Evolutionary conservation across 2,888 invertebrate species (phyloP), one percentile per base, ranked within the genome.

Genomic region (Ichneumoninae sp.): DNA sequence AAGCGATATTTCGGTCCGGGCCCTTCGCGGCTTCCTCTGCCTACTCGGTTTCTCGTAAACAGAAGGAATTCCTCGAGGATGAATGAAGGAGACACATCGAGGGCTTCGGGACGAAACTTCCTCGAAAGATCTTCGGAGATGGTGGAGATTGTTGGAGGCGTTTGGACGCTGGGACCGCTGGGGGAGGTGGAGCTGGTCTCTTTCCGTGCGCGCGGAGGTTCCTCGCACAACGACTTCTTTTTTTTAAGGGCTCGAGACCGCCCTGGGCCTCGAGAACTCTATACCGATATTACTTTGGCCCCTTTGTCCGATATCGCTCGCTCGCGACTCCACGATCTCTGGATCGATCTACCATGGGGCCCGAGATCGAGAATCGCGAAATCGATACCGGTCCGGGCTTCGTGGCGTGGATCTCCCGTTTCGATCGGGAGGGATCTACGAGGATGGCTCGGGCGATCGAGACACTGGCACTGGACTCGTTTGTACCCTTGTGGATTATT

Each of bases 21-120:
- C 30, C 4, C 30, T 5, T 5, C 30, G 30, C 87, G 89, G 89
- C 89, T 88, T 89, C 88, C 84, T 88, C 83, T 89, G 19, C 65
- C 44, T 47, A 54, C 22, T 30, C n/a, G 22, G 5, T 52, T 52
- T 89, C 88, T 89, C 89, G 90, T 90, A 90, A 91, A 91, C 91
- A 90, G 91, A 92, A 92, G 91, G 90, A 91, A 91, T 91, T 89
- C 87, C 89, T 91, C 89, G 89, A 91, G 90, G 91, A 92, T 92
- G 92, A 93, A 93, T 92, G 91, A 90, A 90, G 87, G 90, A 65
- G 70, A 57, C 81, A 84, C 81, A 77, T 63, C 71, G 75, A 71
- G 70, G 65, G 40, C 63, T 73, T 57, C 73, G 63, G 40, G 10
- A 40, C 52, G 76, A 78, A 74, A 83, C 10, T 8, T 40, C 71